These are phyloP conservation scores for Dicyrtomina minuta DNA, from an alignment of 2,888 invertebrate genomes.

Conservation along the genomic window DNA sequence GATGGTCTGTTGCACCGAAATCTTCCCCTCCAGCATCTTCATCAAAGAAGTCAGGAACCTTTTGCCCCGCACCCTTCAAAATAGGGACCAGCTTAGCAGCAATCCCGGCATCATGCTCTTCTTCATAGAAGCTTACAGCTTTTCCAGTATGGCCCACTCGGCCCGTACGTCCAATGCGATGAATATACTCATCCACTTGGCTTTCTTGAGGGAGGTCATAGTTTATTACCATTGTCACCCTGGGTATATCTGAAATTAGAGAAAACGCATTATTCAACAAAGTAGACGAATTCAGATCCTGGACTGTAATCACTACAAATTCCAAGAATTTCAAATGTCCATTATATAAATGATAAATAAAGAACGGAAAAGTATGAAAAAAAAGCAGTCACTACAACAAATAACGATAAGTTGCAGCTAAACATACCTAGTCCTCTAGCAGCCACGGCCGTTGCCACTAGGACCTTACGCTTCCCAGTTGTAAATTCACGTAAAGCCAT, in stretches of 20 bases:
- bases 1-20: conserved; percentile 73
- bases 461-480: conserved; percentile 70
- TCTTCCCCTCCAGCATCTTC: conserved; percentile 56
- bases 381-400: not conserved
- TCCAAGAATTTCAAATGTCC: not conserved
- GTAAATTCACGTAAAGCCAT: conserved; percentile 77
- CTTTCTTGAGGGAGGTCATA: conserved; percentile 59
- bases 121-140: conserved; percentile 61
- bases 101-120: conserved; percentile 66
- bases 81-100: conserved; percentile 70
- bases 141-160: conserved; percentile 59
- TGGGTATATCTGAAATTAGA: conserved; percentile 70
- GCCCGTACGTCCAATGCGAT: conserved; percentile 61
- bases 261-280: conserved; percentile 2
- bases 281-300: not conserved
- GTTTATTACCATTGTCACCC: conserved; percentile 65
- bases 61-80: conserved; percentile 72
- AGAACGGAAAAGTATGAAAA: not conserved
- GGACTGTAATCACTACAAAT: no score
- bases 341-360: conserved; percentile 1
- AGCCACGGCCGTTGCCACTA: conserved; percentile 94
- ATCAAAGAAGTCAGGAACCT: conserved; percentile 74
- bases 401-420: conserved; percentile 49
- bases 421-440: conserved; percentile 78
- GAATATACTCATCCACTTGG: conserved; percentile 61